Conservation (phyloP, 2,888 invertebrate genomes). For the Melangyna quadrimaculata region DNA sequence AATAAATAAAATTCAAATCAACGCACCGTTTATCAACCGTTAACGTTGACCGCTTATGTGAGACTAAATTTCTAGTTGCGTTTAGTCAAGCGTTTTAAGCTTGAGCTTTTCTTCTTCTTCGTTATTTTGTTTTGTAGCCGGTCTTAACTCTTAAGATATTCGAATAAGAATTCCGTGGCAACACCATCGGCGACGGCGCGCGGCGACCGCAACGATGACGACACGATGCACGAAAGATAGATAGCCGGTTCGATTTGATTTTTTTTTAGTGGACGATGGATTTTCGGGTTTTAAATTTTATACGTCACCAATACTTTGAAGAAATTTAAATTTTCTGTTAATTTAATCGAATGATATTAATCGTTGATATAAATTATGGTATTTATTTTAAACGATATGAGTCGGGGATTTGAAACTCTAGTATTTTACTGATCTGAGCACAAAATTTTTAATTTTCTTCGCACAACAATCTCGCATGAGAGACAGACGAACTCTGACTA, state of each 20-base stretch:
- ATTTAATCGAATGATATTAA: background rate
- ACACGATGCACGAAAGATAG: slow-evolving; percentile 33
- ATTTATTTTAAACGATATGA: background rate
- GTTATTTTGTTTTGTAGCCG: slow-evolving; percentile 49
- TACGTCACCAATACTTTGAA: background rate
- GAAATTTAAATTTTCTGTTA: background rate
- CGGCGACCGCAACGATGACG: slow-evolving; percentile 46
- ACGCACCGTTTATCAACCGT: slow-evolving; percentile 37
- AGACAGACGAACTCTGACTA: slow-evolving; percentile 60
- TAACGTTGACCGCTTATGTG: slow-evolving; percentile 50
- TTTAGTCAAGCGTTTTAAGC: slow-evolving; percentile 51
- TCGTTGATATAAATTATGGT: background rate
- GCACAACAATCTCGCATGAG: slow-evolving; percentile 61
- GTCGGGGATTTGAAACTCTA: background rate
- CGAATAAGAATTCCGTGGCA: slow-evolving; percentile 38
- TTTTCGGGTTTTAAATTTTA: slow-evolving; percentile 17
- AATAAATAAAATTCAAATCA: background rate
- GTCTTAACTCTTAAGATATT: slow-evolving; percentile 51
- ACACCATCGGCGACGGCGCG: slow-evolving; percentile 28
- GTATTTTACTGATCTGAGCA: background rate
- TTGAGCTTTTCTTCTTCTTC: slow-evolving; percentile 59
- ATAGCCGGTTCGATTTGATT: slow-evolving; percentile 43
- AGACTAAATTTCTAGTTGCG: slow-evolving; percentile 57
- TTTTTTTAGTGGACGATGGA: background rate
- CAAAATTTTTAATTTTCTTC: background rate